Conservation (phyloP, 2,797 vertebrate species). For the Falco rusticolus region DNA sequence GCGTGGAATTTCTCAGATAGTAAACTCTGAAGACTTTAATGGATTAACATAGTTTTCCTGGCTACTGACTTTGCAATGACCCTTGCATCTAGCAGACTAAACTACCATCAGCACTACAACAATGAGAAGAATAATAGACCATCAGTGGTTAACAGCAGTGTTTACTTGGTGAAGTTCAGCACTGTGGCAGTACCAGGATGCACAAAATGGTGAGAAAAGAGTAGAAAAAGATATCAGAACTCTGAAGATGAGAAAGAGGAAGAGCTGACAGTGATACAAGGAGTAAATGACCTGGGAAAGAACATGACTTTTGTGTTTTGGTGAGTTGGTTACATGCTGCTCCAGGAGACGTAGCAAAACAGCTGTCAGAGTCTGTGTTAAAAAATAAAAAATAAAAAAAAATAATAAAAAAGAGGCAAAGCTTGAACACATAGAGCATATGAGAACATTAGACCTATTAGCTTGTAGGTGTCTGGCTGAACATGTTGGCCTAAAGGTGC, state of each 20-base stretch:
- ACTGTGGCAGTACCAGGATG: not conserved
- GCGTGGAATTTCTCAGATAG: slow-evolving; percentile 1
- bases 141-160: not conserved
- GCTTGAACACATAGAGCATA: not conserved
- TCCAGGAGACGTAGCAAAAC: not conserved
- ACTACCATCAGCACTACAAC: not conserved
- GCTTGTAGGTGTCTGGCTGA: not conserved
- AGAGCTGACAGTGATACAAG: not conserved
- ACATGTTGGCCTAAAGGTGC: fast-evolving
- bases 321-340: not conserved
- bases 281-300: not conserved
- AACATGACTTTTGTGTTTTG: not conserved
- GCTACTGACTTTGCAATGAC: slow-evolving; percentile 14
- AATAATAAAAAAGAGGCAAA: not conserved
- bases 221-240: not conserved
- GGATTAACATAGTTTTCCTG: slow-evolving; percentile 4
- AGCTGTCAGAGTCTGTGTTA: not conserved
- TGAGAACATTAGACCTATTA: not conserved
- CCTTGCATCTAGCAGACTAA: not conserved
- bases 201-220: not conserved
- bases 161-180: not conserved
- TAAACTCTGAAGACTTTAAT: not conserved
- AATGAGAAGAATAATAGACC: not conserved
- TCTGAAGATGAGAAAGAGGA: not conserved
- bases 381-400: not conserved